Percentiles rank a stretch among this genome's conserved stretches.
Conservation (phyloP, 2,113 vertebrate genomes). For the Lota lota region DNA sequence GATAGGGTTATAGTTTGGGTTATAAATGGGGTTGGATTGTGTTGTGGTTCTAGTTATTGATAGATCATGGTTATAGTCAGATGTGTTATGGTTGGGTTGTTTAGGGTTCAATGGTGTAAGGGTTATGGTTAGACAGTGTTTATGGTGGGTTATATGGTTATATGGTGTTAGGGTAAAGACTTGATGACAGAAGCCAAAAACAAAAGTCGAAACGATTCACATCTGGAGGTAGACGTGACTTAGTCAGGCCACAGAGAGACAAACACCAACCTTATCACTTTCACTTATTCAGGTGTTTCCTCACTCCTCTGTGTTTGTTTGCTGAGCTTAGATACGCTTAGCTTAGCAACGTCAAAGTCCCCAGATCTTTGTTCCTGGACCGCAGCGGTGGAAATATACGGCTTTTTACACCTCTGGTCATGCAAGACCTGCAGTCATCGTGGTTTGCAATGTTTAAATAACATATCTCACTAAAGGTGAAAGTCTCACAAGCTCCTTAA, state of each 20-base stretch:
- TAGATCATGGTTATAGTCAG: too few species aligned
- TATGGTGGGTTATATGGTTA: too few species aligned
- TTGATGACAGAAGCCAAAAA: neutral
- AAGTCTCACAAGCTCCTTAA: slow-evolving; percentile 17
- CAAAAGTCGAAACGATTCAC: slow-evolving; percentile 3
- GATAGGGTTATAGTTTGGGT: too few species aligned
- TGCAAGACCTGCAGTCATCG: slow-evolving; percentile 26
- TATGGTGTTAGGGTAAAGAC: neutral
- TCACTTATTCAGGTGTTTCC: slow-evolving; percentile 47
- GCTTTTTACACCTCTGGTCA: slow-evolving; percentile 7
- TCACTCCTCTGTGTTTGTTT: slow-evolving; percentile 44
- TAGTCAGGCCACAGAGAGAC: slow-evolving; percentile 21
- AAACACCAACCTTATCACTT: slow-evolving; percentile 27
- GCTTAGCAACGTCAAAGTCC: neutral
- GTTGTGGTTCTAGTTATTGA: too few species aligned
- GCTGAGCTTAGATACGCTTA: slow-evolving; percentile 4
- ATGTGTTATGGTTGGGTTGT: too few species aligned
- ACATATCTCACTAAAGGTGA: slow-evolving; percentile 22
- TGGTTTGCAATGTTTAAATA: slow-evolving; percentile 30
- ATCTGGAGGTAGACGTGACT: slow-evolving; percentile 7
- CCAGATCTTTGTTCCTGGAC: slow-evolving; percentile 24
- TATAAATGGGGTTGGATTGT: too few species aligned
- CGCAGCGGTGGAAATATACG: slow-evolving; percentile 30
- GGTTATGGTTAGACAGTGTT: too few species aligned
- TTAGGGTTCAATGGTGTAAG: too few species aligned